These are phyloP conservation scores for Tetropium fuscum DNA, from an alignment of 2,888 invertebrate genomes.

Conservation along the genomic window DNA sequence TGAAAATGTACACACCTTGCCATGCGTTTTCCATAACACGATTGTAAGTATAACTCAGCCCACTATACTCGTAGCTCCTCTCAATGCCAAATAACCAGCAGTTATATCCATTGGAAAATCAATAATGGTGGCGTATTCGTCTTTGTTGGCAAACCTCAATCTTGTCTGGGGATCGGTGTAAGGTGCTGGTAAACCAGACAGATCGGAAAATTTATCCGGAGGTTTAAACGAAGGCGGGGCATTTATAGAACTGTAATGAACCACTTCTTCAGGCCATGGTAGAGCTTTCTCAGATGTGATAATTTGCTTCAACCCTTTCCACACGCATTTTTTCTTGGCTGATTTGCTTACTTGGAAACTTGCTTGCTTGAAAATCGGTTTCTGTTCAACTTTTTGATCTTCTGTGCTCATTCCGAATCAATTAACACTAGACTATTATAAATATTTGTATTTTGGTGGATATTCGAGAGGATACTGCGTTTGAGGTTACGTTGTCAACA, in stretches of 20 bases:
- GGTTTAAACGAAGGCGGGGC: constrained; percentile 93
- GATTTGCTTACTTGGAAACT: constrained; percentile 68
- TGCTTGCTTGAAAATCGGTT: constrained; percentile 60
- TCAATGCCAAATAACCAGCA: constrained; percentile 86
- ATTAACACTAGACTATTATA: too few relatives aligned
- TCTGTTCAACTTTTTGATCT: constrained; percentile 54
- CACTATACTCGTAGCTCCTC: constrained; percentile 85
- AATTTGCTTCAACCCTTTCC: constrained; percentile 92
- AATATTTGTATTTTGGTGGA: too few relatives aligned
- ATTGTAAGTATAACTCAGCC: too few relatives aligned
- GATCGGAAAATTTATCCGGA: constrained; percentile 93
- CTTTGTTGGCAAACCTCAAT: constrained; percentile 84
- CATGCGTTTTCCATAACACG: neutral
- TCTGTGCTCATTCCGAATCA: constrained; percentile 49
- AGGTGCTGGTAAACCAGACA: constrained; percentile 87
- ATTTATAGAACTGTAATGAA: constrained; percentile 88
- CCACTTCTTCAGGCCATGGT: constrained; percentile 81
- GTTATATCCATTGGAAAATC: constrained; percentile 93
- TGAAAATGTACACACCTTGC: neutral
- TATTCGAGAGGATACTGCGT: too few relatives aligned
- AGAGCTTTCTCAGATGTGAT: constrained; percentile 82
- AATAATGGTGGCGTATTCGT: constrained; percentile 88
- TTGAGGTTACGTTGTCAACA: too few relatives aligned
- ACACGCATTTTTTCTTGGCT: constrained; percentile 81
- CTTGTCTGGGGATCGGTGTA: constrained; percentile 94